A percentile compares a stretch with the other conserved stretches of the same genome.
These are phyloP conservation scores for Glyptemys insculpta DNA, from an alignment of 2,797 vertebrate species.

Conservation along the genomic window DNA sequence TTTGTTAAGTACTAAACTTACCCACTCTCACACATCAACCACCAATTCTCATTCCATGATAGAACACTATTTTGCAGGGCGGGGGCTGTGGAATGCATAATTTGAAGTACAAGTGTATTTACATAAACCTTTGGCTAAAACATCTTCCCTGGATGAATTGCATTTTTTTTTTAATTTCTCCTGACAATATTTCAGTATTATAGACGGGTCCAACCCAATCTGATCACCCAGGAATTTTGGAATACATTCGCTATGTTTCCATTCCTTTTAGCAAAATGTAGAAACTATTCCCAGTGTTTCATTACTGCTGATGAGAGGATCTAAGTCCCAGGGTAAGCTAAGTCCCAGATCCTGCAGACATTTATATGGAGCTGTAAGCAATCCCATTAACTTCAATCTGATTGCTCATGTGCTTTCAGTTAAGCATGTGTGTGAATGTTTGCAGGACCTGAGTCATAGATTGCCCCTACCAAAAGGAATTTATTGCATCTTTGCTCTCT, in stretches of 20 bases:
- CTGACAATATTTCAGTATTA: background rate
- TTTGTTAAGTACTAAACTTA: background rate
- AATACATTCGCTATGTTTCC: background rate
- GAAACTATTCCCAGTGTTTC: background rate
- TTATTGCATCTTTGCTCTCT: background rate
- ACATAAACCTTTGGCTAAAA: background rate
- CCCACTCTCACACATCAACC: background rate
- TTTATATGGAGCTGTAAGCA: background rate
- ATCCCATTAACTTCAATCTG: background rate
- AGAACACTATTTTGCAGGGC: background rate
- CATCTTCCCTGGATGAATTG: background rate
- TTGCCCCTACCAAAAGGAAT: background rate
- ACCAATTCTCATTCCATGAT: background rate
- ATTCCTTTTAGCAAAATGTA: background rate
- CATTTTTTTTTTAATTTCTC: background rate
- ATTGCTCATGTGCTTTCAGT: rapidly evolving
- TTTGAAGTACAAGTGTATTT: background rate
- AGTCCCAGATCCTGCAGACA: background rate
- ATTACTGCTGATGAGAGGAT: background rate
- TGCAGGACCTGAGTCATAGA: background rate
- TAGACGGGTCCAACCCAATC: background rate
- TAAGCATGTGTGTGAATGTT: background rate
- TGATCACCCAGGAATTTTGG: background rate
- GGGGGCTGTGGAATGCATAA: background rate
- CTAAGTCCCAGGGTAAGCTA: background rate